phyloP scores from a whole-genome alignment of 2,113 vertebrate genomes.

The Pelecanoides urinatrix region DNA sequence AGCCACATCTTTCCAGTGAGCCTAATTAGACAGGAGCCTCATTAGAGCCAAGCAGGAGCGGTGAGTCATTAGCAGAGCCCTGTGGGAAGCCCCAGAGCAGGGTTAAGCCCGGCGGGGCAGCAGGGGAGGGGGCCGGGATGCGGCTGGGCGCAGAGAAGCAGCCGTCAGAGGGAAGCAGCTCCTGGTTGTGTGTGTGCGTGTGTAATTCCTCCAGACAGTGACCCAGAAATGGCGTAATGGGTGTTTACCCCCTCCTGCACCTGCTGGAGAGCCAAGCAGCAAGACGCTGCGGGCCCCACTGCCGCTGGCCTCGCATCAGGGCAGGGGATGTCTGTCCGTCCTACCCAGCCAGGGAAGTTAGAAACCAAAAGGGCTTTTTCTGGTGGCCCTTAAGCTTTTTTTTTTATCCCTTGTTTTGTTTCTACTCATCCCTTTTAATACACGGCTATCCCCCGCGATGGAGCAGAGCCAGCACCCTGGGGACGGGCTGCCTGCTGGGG shows the following conservation, averaged over 20 bases:
- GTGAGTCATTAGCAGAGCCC: conserved; percentile 18
- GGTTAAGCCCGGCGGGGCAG: not conserved
- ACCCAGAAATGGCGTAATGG: not conserved
- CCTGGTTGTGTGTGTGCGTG: not conserved
- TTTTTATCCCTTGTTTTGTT: not conserved
- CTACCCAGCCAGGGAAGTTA: not conserved
- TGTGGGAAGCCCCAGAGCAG: not conserved
- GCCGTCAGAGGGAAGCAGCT: not conserved
- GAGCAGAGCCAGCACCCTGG: not conserved
- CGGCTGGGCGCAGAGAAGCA: not conserved
- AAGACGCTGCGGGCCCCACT: accelerated
- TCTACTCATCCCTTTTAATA: not conserved
- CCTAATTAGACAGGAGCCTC: conserved; percentile 39
- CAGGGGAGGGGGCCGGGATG: not conserved
- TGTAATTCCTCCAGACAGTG: not conserved
- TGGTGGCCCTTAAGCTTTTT: not conserved
- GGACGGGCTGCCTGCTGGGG: not conserved
- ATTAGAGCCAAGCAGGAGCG: not conserved
- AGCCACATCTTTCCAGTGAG: not conserved
- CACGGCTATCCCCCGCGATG: accelerated
- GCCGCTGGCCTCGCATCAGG: not conserved
- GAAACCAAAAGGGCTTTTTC: not conserved
- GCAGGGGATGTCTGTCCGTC: not conserved
- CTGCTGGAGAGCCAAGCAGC: not conserved
- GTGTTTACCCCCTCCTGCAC: not conserved